Base-by-base conservation (phyloP, 64 coral and sea anemone genomes). In the Porites australiensis region DNA sequence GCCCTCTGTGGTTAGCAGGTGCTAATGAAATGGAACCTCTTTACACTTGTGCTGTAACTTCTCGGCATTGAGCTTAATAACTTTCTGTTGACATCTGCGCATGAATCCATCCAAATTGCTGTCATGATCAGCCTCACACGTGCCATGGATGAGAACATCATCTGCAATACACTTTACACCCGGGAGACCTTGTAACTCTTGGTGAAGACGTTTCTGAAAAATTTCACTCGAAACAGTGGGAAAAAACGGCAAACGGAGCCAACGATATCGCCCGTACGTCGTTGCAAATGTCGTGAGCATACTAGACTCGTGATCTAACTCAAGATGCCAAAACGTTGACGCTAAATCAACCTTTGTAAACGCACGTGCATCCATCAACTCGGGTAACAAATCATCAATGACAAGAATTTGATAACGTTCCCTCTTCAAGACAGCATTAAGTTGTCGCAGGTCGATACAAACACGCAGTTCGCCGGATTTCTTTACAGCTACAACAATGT, bases 161-260 rank as follows among this genome's bases (percentile, higher is more conserved):
- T 85, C 82, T 13, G 82, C 82, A 67, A 85, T 85, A 4, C 82
- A 85, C 23, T 44, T n/a, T 16, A 64, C 58, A 60, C 79, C 79
- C 8, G 55, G 16, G 2, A 82, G 79, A n/a, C 45, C 82, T 3
- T 23, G 43, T 13, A 85, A 16, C 8, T 44, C 37, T 49, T 85
- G 82, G 8, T 50, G 11, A 7, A 85, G 8, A 14, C 23, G 82
- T 10, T 85, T 85, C 63, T 85, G 27, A 58, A 85, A 85, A 3
- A 85, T 68, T 19, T 85, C 62, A 22, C 82, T 85, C 12, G 82
- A 85, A 4, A 85, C 43, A 4, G 12, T 82, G 4, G 69, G 82
- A 20, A 61, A 61, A 52, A 85, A 85, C 37, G 62, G 62, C 64
- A 85, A 68, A 37, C 82, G 13, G 3, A 85, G 63, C 82, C 82